Base-by-base conservation (phyloP, 2,797 vertebrate genomes). In the Ataeniobius toweri region DNA sequence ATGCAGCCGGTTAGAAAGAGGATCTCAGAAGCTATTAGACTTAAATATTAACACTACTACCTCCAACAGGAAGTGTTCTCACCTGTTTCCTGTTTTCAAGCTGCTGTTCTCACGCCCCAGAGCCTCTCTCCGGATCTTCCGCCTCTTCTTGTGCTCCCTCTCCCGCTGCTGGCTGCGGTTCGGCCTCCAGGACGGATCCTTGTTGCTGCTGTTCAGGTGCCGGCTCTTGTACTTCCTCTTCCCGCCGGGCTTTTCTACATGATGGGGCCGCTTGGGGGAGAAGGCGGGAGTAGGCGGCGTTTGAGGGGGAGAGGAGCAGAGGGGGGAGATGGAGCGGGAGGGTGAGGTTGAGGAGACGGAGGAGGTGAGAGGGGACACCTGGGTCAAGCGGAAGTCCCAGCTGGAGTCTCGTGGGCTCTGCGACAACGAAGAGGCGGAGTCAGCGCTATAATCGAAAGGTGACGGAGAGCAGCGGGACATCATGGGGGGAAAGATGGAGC, bases 151-250 rank as follows among this genome's bases (percentile, higher is more conserved):
- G 26, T 3, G 10, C 58, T 10, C 22, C 13, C 48, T 51, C 31
- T 5, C 22, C n/a, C 9, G 1, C 39, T 36, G 67, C 12, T 14
- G 89, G 70, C 58, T 46, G 36, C 88, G 59, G 31, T 78, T 83
- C 0, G 84, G 92, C 65, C 88, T 93, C 82, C 88, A 92, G 0
- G 86, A 91, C 0, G 92, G 74, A 46, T 94, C 92, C 39, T 87
- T 91, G 75, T 95, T 94, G 8, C 78, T 50, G 51, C 85, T 93
- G 83, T 98, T 96, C 78, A 98, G 93, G 84, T 98, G 97, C 0
- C 96, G 95, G 75, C 96, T 97, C 93, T 98, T 98, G 51, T 97
- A 98, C 80, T 98, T 98, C 86, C 97, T 95, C 90, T 98, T 98
- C 3, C 97, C 97, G 4, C 97, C 91, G 0, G 97, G 97, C 41